Conservation (phyloP, 2,797 vertebrate genomes). For the Urocyon cinereoargenteus region DNA sequence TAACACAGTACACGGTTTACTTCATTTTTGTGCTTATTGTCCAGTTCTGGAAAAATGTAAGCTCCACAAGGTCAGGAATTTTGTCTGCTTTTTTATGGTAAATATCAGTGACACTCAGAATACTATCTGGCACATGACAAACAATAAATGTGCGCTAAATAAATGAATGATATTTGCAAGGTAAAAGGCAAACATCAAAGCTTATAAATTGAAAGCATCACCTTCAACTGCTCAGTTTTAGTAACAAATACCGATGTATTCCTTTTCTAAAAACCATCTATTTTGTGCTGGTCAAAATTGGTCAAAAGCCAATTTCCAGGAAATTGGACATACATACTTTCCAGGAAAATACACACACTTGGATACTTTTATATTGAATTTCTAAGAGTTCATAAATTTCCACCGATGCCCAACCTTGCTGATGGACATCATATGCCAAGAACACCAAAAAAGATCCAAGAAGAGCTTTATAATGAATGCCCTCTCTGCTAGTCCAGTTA, state of each 20-base stretch:
- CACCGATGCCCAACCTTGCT: background rate
- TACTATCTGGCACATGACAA: background rate
- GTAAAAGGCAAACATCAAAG: conserved; percentile 38
- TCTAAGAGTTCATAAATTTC: conserved; percentile 1
- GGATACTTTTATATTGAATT: conserved; percentile 9
- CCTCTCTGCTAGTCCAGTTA: background rate
- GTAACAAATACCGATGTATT: background rate
- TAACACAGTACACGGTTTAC: background rate
- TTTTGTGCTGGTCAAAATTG: background rate
- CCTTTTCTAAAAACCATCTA: background rate
- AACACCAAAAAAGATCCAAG: background rate
- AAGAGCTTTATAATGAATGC: conserved; percentile 17
- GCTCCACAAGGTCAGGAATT: background rate
- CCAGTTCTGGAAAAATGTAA: background rate
- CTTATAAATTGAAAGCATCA: conserved; percentile 29
- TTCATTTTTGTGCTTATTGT: background rate
- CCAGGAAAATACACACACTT: background rate
- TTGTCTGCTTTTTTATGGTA: background rate
- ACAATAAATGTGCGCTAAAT: conserved; percentile 1
- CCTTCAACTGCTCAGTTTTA: conserved; percentile 36
- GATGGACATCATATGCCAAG: background rate
- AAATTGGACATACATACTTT: background rate
- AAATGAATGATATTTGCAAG: conserved; percentile 30
- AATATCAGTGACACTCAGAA: conserved; percentile 57
- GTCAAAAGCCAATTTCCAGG: background rate